A percentile compares a stretch with the other conserved stretches of the same genome.
phyloP scores from a whole-genome alignment of 2,113 vertebrate species.

The Macrotus californicus region DNA sequence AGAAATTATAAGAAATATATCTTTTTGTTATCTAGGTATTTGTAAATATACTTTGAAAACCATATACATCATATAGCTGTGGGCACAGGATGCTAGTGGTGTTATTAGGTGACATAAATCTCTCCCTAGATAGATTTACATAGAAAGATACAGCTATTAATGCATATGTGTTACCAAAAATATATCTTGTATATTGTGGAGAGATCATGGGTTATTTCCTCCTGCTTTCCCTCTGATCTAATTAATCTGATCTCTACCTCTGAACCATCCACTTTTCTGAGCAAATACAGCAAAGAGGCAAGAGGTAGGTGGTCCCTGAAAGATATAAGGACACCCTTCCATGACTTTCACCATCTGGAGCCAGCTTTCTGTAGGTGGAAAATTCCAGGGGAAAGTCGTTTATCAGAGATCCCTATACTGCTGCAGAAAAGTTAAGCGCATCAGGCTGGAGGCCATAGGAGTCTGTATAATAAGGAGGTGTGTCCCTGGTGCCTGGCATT shows the following conservation, averaged over 20 bases:
- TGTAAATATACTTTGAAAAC: neutral
- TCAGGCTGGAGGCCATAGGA: accelerated
- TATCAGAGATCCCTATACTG: neutral
- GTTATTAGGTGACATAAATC: neutral
- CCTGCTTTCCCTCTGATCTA: neutral
- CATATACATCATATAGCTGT: neutral
- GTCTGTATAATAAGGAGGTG: neutral
- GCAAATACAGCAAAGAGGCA: neutral
- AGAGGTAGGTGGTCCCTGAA: accelerated
- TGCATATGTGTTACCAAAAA: neutral
- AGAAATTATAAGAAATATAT: neutral
- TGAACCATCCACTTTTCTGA: neutral
- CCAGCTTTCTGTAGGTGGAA: neutral
- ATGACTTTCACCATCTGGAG: neutral
- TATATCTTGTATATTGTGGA: neutral
- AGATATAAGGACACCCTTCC: accelerated
- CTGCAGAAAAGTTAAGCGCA: neutral
- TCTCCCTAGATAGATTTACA: neutral
- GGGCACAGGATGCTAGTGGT: neutral
- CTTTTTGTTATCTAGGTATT: neutral
- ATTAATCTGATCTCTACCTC: neutral
- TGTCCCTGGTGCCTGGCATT: too few species aligned
- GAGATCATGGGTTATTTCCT: neutral
- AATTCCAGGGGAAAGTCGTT: neutral
- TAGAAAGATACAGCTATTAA: neutral